Conservation (phyloP, 2,113 vertebrate genomes). For the Gymnorhina tibicen region DNA sequence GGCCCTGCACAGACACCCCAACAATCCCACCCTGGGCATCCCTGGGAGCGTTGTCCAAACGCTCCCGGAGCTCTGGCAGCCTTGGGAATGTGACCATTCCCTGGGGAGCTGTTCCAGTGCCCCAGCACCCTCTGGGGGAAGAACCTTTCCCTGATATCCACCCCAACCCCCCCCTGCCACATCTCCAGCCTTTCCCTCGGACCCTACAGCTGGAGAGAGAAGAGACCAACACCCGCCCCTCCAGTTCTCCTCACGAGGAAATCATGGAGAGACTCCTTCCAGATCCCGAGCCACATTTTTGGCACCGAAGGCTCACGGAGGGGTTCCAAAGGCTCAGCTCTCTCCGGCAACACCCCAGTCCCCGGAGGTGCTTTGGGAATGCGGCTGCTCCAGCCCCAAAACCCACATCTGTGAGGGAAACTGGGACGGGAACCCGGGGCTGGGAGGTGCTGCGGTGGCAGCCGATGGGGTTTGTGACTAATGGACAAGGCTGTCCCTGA, state of each 20-base stretch:
- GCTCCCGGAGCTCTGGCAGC: not conserved
- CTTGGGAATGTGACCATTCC: not conserved
- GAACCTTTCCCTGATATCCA: not conserved
- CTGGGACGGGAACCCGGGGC: not conserved
- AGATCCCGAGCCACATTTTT: not conserved
- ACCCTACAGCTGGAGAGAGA: no score
- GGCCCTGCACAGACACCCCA: not conserved
- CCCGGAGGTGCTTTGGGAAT: rapidly evolving
- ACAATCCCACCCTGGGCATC: not conserved
- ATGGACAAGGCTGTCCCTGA: conserved; percentile 12
- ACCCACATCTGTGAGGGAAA: not conserved
- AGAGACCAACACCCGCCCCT: not conserved
- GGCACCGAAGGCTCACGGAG: not conserved
- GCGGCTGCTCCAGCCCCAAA: not conserved
- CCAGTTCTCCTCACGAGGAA: not conserved
- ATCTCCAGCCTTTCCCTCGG: not conserved
- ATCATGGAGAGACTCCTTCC: rapidly evolving
- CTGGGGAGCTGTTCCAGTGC: not conserved
- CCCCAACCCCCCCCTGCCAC: not conserved
- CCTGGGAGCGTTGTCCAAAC: not conserved
- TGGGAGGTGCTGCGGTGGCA: conserved; percentile 1
- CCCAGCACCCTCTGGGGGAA: no score
- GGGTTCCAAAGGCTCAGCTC: not conserved
- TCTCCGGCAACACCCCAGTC: rapidly evolving
- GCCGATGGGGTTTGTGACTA: conserved; percentile 17